Conservation (phyloP, 2,113 vertebrate species). For the Nesogale talazaci region DNA sequence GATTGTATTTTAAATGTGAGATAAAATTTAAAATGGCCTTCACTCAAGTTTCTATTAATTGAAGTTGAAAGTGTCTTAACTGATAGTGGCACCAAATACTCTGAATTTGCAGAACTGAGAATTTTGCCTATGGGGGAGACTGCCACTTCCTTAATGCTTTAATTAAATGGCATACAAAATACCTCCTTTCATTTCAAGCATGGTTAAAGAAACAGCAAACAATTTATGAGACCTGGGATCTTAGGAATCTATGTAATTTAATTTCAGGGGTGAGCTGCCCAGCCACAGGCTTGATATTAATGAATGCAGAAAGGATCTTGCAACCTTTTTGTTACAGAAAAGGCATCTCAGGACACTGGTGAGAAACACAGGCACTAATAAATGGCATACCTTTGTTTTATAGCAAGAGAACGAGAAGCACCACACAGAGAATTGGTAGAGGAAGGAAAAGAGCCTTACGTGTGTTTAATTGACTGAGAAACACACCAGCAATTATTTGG, state of each 20-base stretch:
- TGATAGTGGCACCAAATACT: neutral
- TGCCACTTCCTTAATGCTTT: slow-evolving; percentile 46
- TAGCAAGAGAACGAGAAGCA: neutral
- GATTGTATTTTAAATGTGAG: neutral
- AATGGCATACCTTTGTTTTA: neutral
- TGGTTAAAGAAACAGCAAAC: slow-evolving; percentile 61
- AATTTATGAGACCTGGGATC: slow-evolving; percentile 14
- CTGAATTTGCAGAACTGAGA: slow-evolving; percentile 25
- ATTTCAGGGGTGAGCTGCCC: slow-evolving; percentile 43
- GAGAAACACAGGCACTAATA: slow-evolving; percentile 6
- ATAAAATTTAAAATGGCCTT: neutral
- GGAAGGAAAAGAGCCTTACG: neutral
- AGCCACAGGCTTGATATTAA: slow-evolving; percentile 51
- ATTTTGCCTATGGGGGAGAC: neutral
- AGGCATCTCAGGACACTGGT: neutral
- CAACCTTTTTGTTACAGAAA: slow-evolving; percentile 11
- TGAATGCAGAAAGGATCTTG: slow-evolving; percentile 26
- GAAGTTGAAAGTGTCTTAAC: slow-evolving; percentile 36
- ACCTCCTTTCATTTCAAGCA: slow-evolving; percentile 56
- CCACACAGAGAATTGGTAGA: neutral
- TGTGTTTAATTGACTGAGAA: neutral
- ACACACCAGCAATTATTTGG: slow-evolving; percentile 14
- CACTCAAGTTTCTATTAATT: slow-evolving; percentile 41
- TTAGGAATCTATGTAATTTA: slow-evolving; percentile 56
- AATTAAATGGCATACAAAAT: slow-evolving; percentile 49